Base-by-base conservation (phyloP, 1,140 invertebrate genomes). In the Trialeurodes vaporariorum region DNA sequence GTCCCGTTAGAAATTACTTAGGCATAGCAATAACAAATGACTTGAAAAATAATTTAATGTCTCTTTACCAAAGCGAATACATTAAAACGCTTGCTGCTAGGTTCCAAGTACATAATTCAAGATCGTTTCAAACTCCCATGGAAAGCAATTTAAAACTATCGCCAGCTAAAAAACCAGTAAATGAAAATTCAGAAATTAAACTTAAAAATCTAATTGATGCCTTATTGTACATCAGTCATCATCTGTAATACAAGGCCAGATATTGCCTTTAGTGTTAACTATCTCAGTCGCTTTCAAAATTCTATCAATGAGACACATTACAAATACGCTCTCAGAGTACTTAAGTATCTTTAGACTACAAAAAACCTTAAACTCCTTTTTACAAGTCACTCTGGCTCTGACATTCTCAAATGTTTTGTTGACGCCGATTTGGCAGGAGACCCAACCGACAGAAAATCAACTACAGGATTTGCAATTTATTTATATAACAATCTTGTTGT, bases 211-310 rank as follows among this genome's bases (percentile, higher is more conserved):
- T 78, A 11, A 71, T 79, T 25, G 77, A 76, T 25, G 70, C 72
- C 21, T 69, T 83, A 13, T 76, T 80, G 72, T 82, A 81, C 72
- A 64, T 81, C 9, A 64, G 74, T n/a, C n/a, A n/a, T n/a, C n/a
- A n/a, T n/a, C 13, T 67, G 76, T n/a, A 68, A 72, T 0, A 81
- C 79, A 13, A 65, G 80, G 26, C 81, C 80, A 62, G 81, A 82
- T 71, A 79, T 82, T 24, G 68, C 77, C 1, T 81, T 71, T 73
- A 72, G 77, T 25, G 78, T 82, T 0, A 76, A 73, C 68, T 75
- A 73, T 59, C 69, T 81, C n/a, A 78, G 77, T 65, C 78, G 80
- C 69, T 82, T 79, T 68, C 77, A 78, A 68, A 75, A 73, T 61
- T 73, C 69, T 68, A 76, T 73, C 68, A 63, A 60, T 27, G 12